A percentile compares a stretch with the other conserved stretches of the same genome.
These are phyloP conservation scores for Lutjanus argentimaculatus DNA, from an alignment of 2,797 vertebrate species.

Conservation along the genomic window DNA sequence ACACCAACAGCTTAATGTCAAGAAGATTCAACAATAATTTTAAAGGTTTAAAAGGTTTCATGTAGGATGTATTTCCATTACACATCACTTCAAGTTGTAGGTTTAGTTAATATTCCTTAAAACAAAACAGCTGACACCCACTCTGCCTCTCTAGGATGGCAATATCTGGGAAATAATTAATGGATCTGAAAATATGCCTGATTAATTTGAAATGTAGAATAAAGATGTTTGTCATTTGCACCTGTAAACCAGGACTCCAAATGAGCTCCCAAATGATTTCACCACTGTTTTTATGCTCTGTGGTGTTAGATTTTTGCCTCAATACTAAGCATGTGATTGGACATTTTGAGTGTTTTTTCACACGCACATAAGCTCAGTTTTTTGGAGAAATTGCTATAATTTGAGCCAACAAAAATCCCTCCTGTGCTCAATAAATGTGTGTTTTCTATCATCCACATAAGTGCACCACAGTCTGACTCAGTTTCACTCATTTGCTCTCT, in stretches of 20 bases:
- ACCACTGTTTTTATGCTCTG: not conserved
- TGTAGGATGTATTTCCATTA: not conserved
- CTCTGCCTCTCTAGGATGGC: not conserved
- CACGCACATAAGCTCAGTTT: too few species aligned
- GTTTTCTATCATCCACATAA: too few species aligned
- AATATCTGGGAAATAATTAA: not conserved
- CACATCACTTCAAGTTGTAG: not conserved
- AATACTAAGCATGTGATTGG: not conserved
- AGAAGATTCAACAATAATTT: not conserved
- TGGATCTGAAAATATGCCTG: not conserved
- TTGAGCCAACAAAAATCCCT: not conserved
- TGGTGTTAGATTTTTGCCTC: not conserved
- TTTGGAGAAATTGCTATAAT: not conserved
- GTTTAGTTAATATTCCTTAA: not conserved
- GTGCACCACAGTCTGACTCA: not conserved
- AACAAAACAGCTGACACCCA: conserved; percentile 5
- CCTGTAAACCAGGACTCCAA: conserved; percentile 12
- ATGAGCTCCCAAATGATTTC: conserved; percentile 27
- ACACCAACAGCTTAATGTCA: not conserved
- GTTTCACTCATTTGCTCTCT: not conserved
- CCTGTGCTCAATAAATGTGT: not conserved
- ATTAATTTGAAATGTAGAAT: conserved; percentile 20
- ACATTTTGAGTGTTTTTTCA: not conserved
- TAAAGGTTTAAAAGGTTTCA: not conserved
- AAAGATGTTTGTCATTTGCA: not conserved